Evolutionary conservation across 2,113 vertebrate genomes (phyloP).

Genomic region (Tor tambroides): DNA sequence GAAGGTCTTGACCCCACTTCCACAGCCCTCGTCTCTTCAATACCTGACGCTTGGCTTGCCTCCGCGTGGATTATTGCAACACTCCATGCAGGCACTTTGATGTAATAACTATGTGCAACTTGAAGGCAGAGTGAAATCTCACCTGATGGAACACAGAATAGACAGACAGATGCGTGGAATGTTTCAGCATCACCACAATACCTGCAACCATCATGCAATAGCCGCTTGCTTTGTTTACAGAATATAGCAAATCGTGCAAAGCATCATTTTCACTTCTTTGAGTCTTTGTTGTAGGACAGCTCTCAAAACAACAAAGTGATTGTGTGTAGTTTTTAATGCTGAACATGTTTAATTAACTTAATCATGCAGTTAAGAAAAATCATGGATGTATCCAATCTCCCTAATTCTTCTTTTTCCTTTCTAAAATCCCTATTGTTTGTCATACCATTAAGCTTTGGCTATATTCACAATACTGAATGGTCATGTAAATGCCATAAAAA

Average conservation of each 20-base stretch:
- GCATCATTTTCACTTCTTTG: neutral
- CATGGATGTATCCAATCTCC: neutral
- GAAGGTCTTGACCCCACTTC: conserved; percentile 74
- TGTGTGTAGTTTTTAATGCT: neutral
- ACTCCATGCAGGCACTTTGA: conserved; percentile 70
- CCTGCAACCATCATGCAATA: conserved; percentile 10
- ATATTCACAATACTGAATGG: no score
- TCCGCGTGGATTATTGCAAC: conserved; percentile 70
- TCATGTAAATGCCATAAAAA: no score
- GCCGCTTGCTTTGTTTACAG: conserved; percentile 24
- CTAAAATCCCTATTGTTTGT: no score
- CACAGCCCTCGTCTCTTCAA: conserved; percentile 65
- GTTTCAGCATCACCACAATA: conserved; percentile 33
- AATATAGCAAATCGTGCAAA: neutral
- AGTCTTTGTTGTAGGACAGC: neutral
- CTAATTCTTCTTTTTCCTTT: no score
- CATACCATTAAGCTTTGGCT: no score
- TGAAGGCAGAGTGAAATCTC: conserved; percentile 64
- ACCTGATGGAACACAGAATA: conserved; percentile 60
- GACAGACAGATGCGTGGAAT: conserved; percentile 40
- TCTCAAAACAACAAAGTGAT: neutral
- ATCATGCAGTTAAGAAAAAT: neutral
- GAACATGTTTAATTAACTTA: neutral
- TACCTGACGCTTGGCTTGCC: conserved; percentile 63
- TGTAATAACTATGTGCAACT: conserved; percentile 73